A percentile compares a stretch with the other conserved stretches of the same genome.
These are phyloP conservation scores for Coilia nasus DNA, from an alignment of 2,797 vertebrate genomes.

Conservation along the genomic window DNA sequence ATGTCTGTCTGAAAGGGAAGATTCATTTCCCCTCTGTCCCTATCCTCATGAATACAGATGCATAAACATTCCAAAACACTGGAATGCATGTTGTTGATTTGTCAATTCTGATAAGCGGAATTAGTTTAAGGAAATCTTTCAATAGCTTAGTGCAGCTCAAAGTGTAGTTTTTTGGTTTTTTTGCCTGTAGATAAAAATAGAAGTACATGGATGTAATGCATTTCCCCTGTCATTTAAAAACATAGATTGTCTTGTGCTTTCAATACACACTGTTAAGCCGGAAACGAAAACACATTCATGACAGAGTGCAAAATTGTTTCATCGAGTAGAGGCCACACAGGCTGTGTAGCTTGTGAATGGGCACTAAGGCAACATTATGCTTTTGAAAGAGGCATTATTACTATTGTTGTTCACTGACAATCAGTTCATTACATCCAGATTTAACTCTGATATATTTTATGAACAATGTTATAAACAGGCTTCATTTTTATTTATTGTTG, in stretches of 20 bases:
- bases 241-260: background rate
- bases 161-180: background rate
- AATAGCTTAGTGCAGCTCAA: background rate
- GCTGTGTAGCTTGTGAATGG: too few species aligned
- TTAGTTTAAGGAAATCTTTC: conserved; percentile 3
- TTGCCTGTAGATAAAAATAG: background rate
- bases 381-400: too few species aligned
- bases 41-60: conserved; percentile 19
- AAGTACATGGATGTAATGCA: background rate
- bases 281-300: too few species aligned
- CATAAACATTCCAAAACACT: background rate
- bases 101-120: background rate
- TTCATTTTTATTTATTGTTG: too few species aligned
- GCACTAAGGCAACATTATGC: too few species aligned
- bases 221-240: background rate
- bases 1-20: conserved; percentile 1
- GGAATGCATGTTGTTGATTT: background rate
- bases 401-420: too few species aligned
- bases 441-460: too few species aligned
- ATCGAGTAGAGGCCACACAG: too few species aligned
- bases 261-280: too few species aligned
- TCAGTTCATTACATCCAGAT: too few species aligned
- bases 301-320: too few species aligned
- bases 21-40: background rate
- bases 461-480: too few species aligned